Evolutionary conservation across 2,113 vertebrate species (phyloP), one percentile per base, ranked within the genome.

Genomic region (Gambusia holbrooki): DNA sequence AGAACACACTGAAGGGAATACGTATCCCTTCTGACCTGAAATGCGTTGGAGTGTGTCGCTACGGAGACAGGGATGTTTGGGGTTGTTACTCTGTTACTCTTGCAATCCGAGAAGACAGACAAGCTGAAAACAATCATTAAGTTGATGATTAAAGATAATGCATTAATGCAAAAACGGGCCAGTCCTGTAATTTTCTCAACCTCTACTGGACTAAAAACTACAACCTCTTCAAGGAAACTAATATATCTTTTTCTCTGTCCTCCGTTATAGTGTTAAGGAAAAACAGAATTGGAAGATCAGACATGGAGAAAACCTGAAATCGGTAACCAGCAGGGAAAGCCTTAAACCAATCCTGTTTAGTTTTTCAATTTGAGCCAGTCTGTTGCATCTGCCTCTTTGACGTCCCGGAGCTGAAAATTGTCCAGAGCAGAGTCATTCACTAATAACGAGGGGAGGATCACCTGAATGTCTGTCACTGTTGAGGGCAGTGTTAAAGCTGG

Each of bases 401-500:
- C 35, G 0, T n/a, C 8, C 12, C 27, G 19, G 9, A 14, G 71
- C 22, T 69, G n/a, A 61, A 22, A 25, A 65, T 45, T 15, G 70
- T 40, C 29, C 42, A 7, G 64, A 28, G 17, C 4, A 4, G 28
- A 37, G 68, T 65, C 64, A 40, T 67, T 77, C 64, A 29, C 51
- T 28, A 33, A 67, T 73, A 68, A 76, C 63, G 28, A 17, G 45
- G 48, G 27, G 37, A 76, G 66, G 84, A 84, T 82, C 77, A 66
- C 64, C 63, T 35, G 60, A 79, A 71, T 15, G 62, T 40, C 70
- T 76, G 81, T 78, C 71, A 65, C 28, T 12, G 62, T 62, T 3
- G 30, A 78, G 32, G 66, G 67, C 65, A 45, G 76, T 54, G 60
- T 40, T 29, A 14, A 33, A 27, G 51, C 32, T 51, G 72, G 32